These are phyloP conservation scores for Erannis defoliaria DNA, from an alignment of 2,888 invertebrate genomes.

Conservation along the genomic window DNA sequence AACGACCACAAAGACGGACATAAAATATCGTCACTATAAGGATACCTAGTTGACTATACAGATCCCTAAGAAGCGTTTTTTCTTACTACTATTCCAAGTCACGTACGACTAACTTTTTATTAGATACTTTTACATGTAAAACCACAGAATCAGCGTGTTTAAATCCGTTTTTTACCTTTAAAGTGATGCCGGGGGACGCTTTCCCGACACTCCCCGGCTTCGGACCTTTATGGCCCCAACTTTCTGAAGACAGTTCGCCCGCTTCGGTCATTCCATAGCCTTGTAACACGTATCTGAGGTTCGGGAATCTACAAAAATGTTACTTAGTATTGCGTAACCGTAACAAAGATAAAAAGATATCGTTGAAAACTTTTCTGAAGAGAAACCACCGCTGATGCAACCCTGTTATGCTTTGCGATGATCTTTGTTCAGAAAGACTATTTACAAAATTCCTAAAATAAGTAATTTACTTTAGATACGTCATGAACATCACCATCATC, in stretches of 20 bases:
- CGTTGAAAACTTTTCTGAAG: background rate
- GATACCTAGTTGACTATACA: too few species aligned
- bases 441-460: too few species aligned
- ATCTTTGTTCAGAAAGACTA: too few species aligned
- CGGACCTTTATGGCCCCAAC: slow-evolving; percentile 65
- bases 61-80: too few species aligned
- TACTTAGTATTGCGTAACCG: background rate
- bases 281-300: slow-evolving; percentile 62
- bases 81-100: slow-evolving; percentile 5
- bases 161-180: slow-evolving; percentile 59
- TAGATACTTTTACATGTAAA: slow-evolving; percentile 27
- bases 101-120: slow-evolving; percentile 25
- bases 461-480: too few species aligned
- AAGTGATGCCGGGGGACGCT: slow-evolving; percentile 67
- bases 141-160: slow-evolving; percentile 31
- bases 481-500: too few species aligned
- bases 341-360: background rate
- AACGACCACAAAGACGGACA: too few species aligned
- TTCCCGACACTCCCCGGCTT: slow-evolving; percentile 72
- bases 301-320: slow-evolving; percentile 58
- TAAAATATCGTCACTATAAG: too few species aligned
- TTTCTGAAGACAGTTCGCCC: slow-evolving; percentile 71
- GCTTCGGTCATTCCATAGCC: slow-evolving; percentile 77
- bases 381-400: too few species aligned
- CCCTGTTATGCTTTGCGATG: background rate